Conservation (phyloP, 2,113 vertebrate species). For the Ibidorhyncha struthersii region DNA sequence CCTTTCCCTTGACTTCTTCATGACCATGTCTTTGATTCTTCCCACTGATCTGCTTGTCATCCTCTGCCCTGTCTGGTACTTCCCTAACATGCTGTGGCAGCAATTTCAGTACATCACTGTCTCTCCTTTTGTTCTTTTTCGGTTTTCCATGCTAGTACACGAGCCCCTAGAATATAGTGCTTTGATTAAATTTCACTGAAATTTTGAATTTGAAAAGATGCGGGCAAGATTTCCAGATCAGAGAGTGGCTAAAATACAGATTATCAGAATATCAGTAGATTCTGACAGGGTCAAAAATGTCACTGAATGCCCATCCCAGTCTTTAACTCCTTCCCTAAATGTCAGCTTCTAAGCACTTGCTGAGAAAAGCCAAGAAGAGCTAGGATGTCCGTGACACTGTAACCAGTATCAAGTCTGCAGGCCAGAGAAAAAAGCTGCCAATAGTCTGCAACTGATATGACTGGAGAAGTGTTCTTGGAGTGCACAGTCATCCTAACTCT, state of each 20-base stretch:
- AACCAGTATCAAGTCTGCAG: background rate
- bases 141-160: background rate
- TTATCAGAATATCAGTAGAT: background rate
- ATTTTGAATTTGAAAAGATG: background rate
- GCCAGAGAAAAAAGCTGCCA: background rate
- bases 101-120: background rate
- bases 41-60: background rate
- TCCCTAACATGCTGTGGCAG: background rate
- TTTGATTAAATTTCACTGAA: background rate
- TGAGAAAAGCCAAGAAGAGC: background rate
- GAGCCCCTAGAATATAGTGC: background rate
- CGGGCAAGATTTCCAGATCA: background rate
- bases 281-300: background rate
- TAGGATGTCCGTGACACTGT: background rate
- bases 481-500: fast-evolving
- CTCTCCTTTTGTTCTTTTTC: background rate
- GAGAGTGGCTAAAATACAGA: background rate
- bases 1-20: background rate
- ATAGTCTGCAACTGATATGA: background rate
- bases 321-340: background rate
- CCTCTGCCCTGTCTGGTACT: background rate
- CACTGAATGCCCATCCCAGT: no score
- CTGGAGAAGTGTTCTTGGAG: background rate
- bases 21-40: background rate
- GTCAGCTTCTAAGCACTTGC: background rate